Conservation (phyloP, 2,797 vertebrate genomes). For the Anguilla obscura region DNA sequence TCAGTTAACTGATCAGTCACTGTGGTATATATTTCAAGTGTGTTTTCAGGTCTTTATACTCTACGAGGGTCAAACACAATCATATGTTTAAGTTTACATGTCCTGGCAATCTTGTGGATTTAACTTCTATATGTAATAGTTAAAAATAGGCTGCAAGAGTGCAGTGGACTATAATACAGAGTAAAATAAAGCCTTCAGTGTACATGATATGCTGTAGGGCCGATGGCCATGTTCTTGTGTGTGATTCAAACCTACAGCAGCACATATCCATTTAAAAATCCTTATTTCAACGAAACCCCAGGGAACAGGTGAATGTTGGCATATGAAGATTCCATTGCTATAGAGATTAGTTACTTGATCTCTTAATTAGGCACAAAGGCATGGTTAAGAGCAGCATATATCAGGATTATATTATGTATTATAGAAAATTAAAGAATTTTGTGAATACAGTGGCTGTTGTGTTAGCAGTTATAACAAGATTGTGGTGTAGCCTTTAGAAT, state of each 20-base stretch:
- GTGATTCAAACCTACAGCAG: background rate
- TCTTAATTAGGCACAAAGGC: constrained; percentile 22
- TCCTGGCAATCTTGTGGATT: background rate
- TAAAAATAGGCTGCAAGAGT: background rate
- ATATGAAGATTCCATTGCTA: constrained; percentile 3
- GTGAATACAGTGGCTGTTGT: constrained; percentile 14
- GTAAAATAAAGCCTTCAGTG: background rate
- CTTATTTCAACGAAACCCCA: constrained; percentile 2
- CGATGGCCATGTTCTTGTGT: background rate
- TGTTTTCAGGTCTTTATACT: background rate
- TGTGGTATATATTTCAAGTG: background rate
- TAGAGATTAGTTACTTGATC: constrained; percentile 21
- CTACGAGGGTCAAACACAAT: background rate
- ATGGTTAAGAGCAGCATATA: constrained; percentile 12
- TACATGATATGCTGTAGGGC: background rate
- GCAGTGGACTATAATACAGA: background rate
- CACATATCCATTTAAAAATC: background rate
- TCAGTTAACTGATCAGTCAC: background rate
- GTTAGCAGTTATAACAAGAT: background rate
- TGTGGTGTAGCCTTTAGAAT: background rate
- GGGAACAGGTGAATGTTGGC: background rate
- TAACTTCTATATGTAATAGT: background rate
- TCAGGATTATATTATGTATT: background rate
- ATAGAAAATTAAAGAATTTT: background rate
- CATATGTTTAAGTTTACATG: background rate